Percentiles rank a stretch among this genome's conserved stretches.
Evolutionary conservation across 2,113 vertebrate species (phyloP).

Genomic region (Halichoerus grypus): DNA sequence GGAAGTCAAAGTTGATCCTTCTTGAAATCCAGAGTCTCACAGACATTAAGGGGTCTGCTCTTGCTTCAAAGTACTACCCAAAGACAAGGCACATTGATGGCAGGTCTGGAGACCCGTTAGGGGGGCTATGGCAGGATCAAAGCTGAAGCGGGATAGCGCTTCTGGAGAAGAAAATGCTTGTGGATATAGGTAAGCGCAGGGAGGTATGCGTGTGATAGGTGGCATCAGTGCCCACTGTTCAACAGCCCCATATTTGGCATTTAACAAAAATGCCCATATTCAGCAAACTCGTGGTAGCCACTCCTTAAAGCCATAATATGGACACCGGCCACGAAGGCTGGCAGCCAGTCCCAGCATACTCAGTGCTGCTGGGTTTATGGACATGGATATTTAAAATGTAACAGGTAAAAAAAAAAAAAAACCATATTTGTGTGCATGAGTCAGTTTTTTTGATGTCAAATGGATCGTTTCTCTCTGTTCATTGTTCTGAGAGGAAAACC

Average conservation of each 20-base stretch:
- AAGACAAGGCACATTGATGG: constrained; percentile 54
- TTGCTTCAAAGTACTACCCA: constrained; percentile 75
- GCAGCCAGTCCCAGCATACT: background rate
- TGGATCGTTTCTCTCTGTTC: background rate
- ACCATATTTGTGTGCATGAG: background rate
- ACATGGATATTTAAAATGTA: background rate
- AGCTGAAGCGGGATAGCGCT: constrained; percentile 11
- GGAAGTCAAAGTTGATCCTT: constrained; percentile 74
- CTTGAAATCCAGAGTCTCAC: constrained; percentile 73
- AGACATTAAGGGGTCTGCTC: constrained; percentile 73
- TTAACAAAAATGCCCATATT: constrained; percentile 54
- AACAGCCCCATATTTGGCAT: constrained; percentile 3
- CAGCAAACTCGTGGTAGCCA: background rate
- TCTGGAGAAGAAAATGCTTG: constrained; percentile 20
- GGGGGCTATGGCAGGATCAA: background rate
- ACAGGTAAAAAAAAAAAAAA: background rate
- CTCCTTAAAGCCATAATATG: background rate
- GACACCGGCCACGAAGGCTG: background rate
- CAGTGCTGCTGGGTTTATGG: background rate
- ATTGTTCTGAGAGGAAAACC: background rate
- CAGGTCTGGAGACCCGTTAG: constrained; percentile 14
- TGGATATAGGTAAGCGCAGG: background rate
- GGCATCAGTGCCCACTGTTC: no score
- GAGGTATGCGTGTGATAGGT: background rate
- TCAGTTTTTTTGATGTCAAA: constrained; percentile 58